Evolutionary conservation across 2,113 vertebrate species (phyloP).

Genomic region (Barnardius zonarius): DNA sequence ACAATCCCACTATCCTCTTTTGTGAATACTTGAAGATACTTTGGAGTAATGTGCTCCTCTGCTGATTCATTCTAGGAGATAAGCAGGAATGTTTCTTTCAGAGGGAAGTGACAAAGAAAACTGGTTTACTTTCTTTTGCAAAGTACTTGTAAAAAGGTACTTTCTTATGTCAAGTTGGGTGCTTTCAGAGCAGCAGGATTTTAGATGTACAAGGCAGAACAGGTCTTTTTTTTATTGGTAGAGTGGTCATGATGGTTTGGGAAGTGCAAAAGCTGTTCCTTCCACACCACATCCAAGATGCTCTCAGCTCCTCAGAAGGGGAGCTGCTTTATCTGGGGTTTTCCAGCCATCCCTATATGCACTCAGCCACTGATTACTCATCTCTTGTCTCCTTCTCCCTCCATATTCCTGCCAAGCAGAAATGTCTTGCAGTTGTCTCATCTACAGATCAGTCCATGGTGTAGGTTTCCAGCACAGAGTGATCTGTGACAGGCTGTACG

Average conservation of each 20-base stretch:
- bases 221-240: not conserved
- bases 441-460: constrained; percentile 12
- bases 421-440: constrained; percentile 42
- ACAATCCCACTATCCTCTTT: not conserved
- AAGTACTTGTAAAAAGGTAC: not conserved
- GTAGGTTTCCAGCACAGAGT: constrained; percentile 43
- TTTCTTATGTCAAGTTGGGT: not conserved
- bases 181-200: not conserved
- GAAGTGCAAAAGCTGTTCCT: not conserved
- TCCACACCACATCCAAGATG: not conserved
- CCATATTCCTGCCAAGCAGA: constrained; percentile 1
- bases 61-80: not conserved
- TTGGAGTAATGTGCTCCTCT: not conserved
- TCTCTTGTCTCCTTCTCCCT: not conserved
- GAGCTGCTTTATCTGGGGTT: not conserved
- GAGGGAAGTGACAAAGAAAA: not conserved
- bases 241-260: rapidly evolving
- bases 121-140: not conserved
- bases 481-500: constrained; percentile 28
- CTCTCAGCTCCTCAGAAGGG: not conserved
- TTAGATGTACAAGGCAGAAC: not conserved
- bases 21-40: not conserved
- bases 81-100: not conserved
- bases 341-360: not conserved
- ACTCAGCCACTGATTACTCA: not conserved